A percentile compares a stretch with the other conserved stretches of the same genome.
Evolutionary conservation across 2,888 invertebrate species (phyloP).

Genomic region (Drosophila setosimentum): DNA sequence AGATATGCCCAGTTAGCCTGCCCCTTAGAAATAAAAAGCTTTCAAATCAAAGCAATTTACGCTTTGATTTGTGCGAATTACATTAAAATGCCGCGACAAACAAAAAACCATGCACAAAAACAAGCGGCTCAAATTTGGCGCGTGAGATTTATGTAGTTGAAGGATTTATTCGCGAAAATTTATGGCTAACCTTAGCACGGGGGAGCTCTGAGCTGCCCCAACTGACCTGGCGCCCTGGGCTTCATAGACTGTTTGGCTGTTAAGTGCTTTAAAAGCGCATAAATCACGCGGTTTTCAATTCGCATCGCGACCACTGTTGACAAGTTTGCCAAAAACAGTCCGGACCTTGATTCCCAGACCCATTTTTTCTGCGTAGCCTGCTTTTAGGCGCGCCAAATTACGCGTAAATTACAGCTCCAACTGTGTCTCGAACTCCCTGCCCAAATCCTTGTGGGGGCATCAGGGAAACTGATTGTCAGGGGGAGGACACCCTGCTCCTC

Average conservation of each 20-base stretch:
- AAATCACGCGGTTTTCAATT: constrained; percentile 77
- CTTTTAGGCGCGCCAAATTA: constrained; percentile 80
- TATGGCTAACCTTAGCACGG: constrained; percentile 59
- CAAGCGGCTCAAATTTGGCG: constrained; percentile 69
- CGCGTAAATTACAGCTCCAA: constrained; percentile 76
- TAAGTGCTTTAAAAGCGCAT: constrained; percentile 83
- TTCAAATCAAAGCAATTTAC: constrained; percentile 83
- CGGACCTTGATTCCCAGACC: background rate
- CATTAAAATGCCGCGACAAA: constrained; percentile 26
- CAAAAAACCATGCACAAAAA: constrained; percentile 34
- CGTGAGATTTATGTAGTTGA: constrained; percentile 84
- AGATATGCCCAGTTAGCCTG: constrained; percentile 31
- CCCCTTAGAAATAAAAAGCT: constrained; percentile 60
- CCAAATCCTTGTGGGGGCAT: constrained; percentile 3
- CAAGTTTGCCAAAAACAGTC: constrained; percentile 64
- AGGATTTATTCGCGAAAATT: constrained; percentile 82
- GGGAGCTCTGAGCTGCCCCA: constrained; percentile 5
- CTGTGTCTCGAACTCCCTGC: constrained; percentile 34
- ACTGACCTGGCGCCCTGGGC: constrained; percentile 55
- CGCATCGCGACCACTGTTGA: constrained; percentile 63
- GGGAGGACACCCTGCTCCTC: background rate
- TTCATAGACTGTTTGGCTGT: constrained; percentile 79
- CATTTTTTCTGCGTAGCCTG: constrained; percentile 28
- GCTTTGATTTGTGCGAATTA: constrained; percentile 82
- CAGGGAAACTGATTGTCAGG: background rate